Evolutionary conservation across 1,140 invertebrate species (phyloP).

Genomic region (Bathynomus jamesi): DNA sequence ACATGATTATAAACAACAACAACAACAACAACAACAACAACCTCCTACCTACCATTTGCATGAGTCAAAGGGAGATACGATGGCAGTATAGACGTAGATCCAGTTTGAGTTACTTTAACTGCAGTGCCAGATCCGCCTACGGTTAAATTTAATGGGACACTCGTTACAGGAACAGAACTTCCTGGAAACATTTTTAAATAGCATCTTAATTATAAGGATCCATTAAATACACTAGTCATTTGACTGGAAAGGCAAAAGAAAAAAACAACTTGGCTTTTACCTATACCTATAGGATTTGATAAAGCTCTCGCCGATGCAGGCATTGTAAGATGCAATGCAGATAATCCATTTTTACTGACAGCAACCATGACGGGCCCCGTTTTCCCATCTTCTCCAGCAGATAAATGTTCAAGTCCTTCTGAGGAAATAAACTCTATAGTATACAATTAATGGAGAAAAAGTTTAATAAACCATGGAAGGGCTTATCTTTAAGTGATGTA

Average conservation of each 20-base stretch:
- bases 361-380: constrained; percentile 20
- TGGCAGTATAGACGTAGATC: constrained; percentile 29
- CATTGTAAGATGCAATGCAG: constrained; percentile 23
- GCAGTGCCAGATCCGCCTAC: constrained; percentile 19
- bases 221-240: no score
- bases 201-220: not conserved
- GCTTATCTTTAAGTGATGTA: constrained; percentile 44
- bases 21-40: constrained; percentile 1
- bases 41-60: constrained; percentile 26
- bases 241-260: not conserved
- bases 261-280: not conserved
- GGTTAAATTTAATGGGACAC: constrained; percentile 21
- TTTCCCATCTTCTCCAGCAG: constrained; percentile 12
- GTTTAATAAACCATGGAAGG: constrained; percentile 30
- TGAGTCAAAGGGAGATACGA: constrained; percentile 31
- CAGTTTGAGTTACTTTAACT: constrained; percentile 30
- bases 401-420: constrained; percentile 12
- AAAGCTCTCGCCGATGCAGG: constrained; percentile 20
- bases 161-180: constrained; percentile 13
- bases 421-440: constrained; percentile 45
- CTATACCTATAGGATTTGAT: constrained; percentile 18
- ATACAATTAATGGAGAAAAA: constrained; percentile 44
- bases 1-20: no score
- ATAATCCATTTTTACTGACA: constrained; percentile 24
- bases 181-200: not conserved